Evolutionary conservation across 2,888 invertebrate genomes (phyloP).

Genomic region (Stenodera caucasica): DNA sequence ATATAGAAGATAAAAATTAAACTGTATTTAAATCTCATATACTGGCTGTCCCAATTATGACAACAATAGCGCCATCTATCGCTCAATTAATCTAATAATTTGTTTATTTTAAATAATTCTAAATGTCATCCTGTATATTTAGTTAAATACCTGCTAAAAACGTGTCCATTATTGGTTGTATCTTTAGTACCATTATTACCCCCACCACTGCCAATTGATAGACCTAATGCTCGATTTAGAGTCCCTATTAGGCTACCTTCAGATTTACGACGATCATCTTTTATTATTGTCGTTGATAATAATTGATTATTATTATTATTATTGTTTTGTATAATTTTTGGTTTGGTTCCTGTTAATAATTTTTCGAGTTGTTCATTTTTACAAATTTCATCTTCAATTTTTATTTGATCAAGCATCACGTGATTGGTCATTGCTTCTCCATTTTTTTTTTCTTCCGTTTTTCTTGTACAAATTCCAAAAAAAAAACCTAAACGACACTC

Average conservation of each 20-base stretch:
- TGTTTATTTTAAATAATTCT: too few species aligned
- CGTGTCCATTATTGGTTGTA: constrained; percentile 37
- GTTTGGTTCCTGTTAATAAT: constrained; percentile 27
- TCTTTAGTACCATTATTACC: constrained; percentile 34
- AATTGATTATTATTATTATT: constrained; percentile 28
- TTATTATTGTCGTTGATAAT: constrained; percentile 15
- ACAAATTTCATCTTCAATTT: constrained; percentile 32
- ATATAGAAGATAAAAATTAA: too few species aligned
- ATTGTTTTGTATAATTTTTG: constrained; percentile 22
- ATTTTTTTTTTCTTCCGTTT: neutral
- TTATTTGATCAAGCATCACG: constrained; percentile 40
- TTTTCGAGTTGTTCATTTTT: constrained; percentile 38
- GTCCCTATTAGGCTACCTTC: constrained; percentile 59
- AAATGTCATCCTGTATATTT: too few species aligned
- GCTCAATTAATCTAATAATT: too few species aligned
- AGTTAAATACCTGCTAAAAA: constrained; percentile 45
- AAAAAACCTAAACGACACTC: too few species aligned
- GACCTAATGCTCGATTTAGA: constrained; percentile 59
- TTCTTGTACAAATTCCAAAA: too few species aligned
- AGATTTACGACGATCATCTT: constrained; percentile 43
- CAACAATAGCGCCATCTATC: too few species aligned
- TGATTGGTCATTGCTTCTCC: constrained; percentile 38
- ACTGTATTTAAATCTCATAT: too few species aligned
- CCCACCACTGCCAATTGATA: constrained; percentile 56
- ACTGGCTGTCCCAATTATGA: too few species aligned